Base-by-base conservation (phyloP, 2,113 vertebrate genomes). In the Hemibagrus wyckioides region DNA sequence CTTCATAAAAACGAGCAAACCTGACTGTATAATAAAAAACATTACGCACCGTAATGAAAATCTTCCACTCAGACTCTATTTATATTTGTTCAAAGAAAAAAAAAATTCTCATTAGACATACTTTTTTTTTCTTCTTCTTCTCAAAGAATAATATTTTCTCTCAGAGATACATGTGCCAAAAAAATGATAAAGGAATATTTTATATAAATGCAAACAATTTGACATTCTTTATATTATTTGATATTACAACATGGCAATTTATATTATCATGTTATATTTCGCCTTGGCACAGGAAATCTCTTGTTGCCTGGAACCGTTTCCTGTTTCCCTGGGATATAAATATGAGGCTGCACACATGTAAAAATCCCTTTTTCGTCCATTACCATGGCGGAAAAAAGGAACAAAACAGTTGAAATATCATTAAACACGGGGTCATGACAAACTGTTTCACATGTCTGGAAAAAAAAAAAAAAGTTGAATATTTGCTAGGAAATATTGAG, bases 261-360 rank as follows among this genome's bases (percentile, higher is more conserved):
- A 44, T 48, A 76, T n/a, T 14, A 80, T 80, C 57, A 57, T 57
- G 57, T 80, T 57, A 36, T 25, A 36, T 25, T 21, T 80, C 8
- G 75, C 41, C 50, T 77, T 77, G 50, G 75, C 28, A 77, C 75
- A 30, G 39, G 71, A 75, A 41, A 39, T 48, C 41, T 48, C 30
- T 67, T 36, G 14, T 67, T 67, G 65, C n/a, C 30, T 67, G 25
- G 25, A 75, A 75, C 23, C 71, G 23, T 33, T 50, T 52, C 50
- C 52, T 39, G 79, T 59, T 39, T 81, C 52, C 79, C 79, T 81
- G 79, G 54, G 33, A 81, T 57, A 81, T 39, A 81, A 59, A 81
- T 59, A 81, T 39, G 54, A 80, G 77, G 77, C 50, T 59, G 33
- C 30, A 80, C 76, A 79, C 44, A 30, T 19, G 76, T 54, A 80